A percentile compares a stretch with the other conserved stretches of the same genome.
These are phyloP conservation scores for Vireo altiloquus DNA, from an alignment of 2,113 vertebrate species.

Conservation along the genomic window DNA sequence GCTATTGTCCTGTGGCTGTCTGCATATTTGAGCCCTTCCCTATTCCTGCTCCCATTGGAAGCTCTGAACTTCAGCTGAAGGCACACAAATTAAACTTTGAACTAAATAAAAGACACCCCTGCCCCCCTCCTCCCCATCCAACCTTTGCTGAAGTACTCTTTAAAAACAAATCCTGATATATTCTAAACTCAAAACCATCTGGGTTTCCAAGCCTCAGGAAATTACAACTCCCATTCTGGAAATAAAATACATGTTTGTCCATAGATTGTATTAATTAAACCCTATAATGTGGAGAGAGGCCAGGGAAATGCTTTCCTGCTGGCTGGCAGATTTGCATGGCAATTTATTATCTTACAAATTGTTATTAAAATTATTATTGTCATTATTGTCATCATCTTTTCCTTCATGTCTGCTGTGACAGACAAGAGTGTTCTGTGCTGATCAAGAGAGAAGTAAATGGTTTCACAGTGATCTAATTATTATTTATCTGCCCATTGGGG, in stretches of 20 bases:
- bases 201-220: conserved; percentile 68
- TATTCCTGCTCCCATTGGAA: neutral
- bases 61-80: conserved; percentile 38
- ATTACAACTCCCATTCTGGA: conserved; percentile 57
- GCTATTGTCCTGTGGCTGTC: conserved; percentile 63
- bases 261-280: conserved; percentile 45
- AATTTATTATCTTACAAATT: neutral
- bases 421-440: neutral
- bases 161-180: neutral
- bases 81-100: conserved; percentile 21
- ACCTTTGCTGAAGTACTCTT: neutral
- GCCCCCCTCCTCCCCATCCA: neutral
- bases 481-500: neutral
- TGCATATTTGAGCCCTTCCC: conserved; percentile 54
- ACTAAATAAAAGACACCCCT: neutral
- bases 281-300: neutral
- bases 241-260: conserved; percentile 31
- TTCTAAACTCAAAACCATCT: conserved; percentile 54
- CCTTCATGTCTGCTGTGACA: neutral
- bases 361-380: neutral
- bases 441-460: neutral
- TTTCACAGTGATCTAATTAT: neutral
- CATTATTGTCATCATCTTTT: neutral
- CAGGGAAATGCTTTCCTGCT: neutral
- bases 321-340: neutral